Percentiles rank a stretch among this genome's conserved stretches.
These are phyloP conservation scores for Hirtodrosophila confusa DNA, from an alignment of 2,888 invertebrate genomes.

Conservation along the genomic window DNA sequence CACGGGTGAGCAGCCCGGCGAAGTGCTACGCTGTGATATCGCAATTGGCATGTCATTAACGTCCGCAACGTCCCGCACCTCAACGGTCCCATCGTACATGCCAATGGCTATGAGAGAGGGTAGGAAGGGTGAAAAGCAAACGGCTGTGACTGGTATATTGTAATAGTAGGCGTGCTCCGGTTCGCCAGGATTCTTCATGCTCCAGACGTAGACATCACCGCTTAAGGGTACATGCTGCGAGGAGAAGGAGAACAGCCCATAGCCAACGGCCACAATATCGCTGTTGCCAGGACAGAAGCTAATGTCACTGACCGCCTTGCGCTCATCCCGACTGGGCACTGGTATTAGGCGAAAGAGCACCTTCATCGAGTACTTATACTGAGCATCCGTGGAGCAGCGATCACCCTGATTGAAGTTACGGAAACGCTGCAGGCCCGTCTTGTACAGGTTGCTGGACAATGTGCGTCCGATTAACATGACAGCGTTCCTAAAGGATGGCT, in stretches of 20 bases:
- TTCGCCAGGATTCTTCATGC: slow-evolving; percentile 90
- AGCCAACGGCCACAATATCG: slow-evolving; percentile 90
- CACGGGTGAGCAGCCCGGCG: slow-evolving; percentile 88
- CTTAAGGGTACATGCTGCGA: slow-evolving; percentile 84
- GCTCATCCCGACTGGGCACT: slow-evolving; percentile 80
- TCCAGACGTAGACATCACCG: slow-evolving; percentile 91
- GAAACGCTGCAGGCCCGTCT: slow-evolving; percentile 88
- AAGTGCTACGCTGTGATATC: slow-evolving; percentile 86
- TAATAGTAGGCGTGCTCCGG: slow-evolving; percentile 90
- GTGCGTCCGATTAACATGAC: slow-evolving; percentile 88
- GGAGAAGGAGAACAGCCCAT: slow-evolving; percentile 88
- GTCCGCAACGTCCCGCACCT: slow-evolving; percentile 88
- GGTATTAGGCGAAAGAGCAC: slow-evolving; percentile 88
- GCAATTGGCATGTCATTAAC: slow-evolving; percentile 85
- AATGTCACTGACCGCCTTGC: slow-evolving; percentile 86
- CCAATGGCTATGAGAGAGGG: slow-evolving; percentile 91
- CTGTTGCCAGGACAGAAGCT: slow-evolving; percentile 88
- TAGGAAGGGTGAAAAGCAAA: slow-evolving; percentile 88
- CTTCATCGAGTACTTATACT: slow-evolving; percentile 88
- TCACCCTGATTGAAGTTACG: slow-evolving; percentile 87
- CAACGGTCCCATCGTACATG: slow-evolving; percentile 89
- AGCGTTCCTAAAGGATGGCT: slow-evolving; percentile 86
- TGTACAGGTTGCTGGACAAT: slow-evolving; percentile 88
- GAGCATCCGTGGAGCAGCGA: slow-evolving; percentile 86
- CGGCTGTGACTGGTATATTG: slow-evolving; percentile 87